Conservation (phyloP, 2,888 invertebrate genomes). For the Calliscelio sp. region DNA sequence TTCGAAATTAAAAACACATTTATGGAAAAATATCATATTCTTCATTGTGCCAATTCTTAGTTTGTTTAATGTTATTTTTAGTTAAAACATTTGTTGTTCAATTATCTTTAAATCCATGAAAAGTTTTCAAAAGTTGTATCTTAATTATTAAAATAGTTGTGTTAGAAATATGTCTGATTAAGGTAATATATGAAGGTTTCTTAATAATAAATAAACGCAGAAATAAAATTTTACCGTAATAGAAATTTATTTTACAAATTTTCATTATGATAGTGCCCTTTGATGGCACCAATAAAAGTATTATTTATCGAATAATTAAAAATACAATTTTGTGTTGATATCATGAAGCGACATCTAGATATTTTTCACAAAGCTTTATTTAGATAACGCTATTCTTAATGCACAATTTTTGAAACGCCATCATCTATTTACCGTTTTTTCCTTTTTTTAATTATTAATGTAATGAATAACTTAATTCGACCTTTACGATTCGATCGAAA, state of each 20-base stretch:
- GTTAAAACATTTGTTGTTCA: too few relatives aligned
- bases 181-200: background rate
- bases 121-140: too few relatives aligned
- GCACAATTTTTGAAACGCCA: conserved; percentile 45
- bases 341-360: conserved; percentile 71
- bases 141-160: too few relatives aligned
- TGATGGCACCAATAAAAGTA: conserved; percentile 66
- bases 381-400: conserved; percentile 65
- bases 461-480: conserved; percentile 53
- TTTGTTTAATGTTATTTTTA: too few relatives aligned
- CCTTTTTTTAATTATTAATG: conserved; percentile 7
- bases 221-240: conserved; percentile 62
- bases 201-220: conserved; percentile 36
- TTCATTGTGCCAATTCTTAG: too few relatives aligned
- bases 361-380: conserved; percentile 69
- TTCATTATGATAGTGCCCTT: conserved; percentile 59
- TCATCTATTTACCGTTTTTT: conserved; percentile 31
- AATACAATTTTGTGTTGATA: conserved; percentile 69
- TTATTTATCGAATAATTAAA: conserved; percentile 69
- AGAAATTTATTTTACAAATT: conserved; percentile 72
- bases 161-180: too few relatives aligned
- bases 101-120: too few relatives aligned
- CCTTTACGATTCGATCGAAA: conserved; percentile 40
- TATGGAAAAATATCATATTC: too few relatives aligned
- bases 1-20: too few relatives aligned